phyloP scores from a whole-genome alignment of 1,140 invertebrate species.

The Temnothorax curvispinosus region DNA sequence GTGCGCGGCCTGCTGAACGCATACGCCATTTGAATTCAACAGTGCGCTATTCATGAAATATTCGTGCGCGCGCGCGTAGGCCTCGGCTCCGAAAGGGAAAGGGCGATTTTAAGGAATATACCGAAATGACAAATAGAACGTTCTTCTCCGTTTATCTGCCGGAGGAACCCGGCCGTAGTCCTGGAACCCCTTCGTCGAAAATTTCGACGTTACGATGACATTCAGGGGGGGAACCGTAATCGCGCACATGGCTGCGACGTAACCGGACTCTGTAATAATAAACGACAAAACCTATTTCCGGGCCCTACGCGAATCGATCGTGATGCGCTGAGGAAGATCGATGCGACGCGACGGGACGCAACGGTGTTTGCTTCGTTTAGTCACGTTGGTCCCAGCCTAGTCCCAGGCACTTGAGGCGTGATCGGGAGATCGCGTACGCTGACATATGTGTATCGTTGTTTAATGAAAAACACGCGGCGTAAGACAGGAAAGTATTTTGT shows the following conservation, averaged over 20 bases:
- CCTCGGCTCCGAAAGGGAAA: slow-evolving; percentile 38
- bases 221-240: slow-evolving; percentile 31
- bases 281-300: slow-evolving; percentile 66
- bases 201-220: background rate
- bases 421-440: background rate
- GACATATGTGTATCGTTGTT: background rate
- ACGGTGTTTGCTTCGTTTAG: background rate
- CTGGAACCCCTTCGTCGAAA: background rate
- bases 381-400: no score
- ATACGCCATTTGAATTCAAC: slow-evolving; percentile 79
- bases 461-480: background rate
- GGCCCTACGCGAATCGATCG: background rate
- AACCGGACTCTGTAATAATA: slow-evolving; percentile 68
- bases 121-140: slow-evolving; percentile 56
- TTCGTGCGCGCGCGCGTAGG: slow-evolving; percentile 48
- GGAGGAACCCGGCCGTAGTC: background rate
- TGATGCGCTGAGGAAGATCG: slow-evolving; percentile 2
- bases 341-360: background rate
- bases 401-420: background rate
- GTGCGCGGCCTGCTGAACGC: slow-evolving; percentile 68
- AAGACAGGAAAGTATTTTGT: slow-evolving; percentile 33
- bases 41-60: slow-evolving; percentile 77
- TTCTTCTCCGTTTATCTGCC: background rate
- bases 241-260: slow-evolving; percentile 50
- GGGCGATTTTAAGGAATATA: slow-evolving; percentile 60